These are phyloP conservation scores for Euschistus heros DNA, from an alignment of 1,140 invertebrate species.

Conservation along the genomic window DNA sequence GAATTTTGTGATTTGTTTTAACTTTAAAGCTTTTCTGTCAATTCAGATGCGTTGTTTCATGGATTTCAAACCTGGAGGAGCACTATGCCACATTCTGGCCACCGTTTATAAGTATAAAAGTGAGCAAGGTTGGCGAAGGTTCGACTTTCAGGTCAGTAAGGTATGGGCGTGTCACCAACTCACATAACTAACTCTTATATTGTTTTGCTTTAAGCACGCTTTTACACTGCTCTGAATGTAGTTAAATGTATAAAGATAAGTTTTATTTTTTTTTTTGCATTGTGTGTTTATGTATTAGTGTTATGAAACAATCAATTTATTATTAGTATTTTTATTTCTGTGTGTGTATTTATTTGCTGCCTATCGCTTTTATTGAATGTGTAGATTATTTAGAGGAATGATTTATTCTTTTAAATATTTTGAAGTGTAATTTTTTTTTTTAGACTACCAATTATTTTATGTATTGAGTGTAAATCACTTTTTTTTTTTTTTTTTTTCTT, in stretches of 20 bases:
- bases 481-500: too few relatives aligned
- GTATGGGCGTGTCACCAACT: constrained; percentile 38
- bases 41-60: constrained; percentile 81
- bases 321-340: too few relatives aligned
- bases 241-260: not conserved
- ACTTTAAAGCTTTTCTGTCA: too few relatives aligned
- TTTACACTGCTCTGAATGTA: constrained; percentile 4
- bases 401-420: not conserved
- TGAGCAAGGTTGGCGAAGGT: constrained; percentile 89
- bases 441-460: too few relatives aligned
- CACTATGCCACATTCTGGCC: constrained; percentile 83
- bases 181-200: constrained; percentile 25
- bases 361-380: not conserved
- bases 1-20: too few relatives aligned
- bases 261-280: not conserved
- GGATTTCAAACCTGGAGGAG: constrained; percentile 87
- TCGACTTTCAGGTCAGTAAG: constrained; percentile 78
- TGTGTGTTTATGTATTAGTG: not conserved
- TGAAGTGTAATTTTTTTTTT: too few relatives aligned
- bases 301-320: too few relatives aligned
- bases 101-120: constrained; percentile 91
- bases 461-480: too few relatives aligned
- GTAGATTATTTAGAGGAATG: not conserved
- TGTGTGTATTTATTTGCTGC: not conserved
- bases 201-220: constrained; percentile 16